Evolutionary conservation across 2,113 vertebrate genomes (phyloP), one percentile per base, ranked within the genome.

Genomic region (Mastomys natalensis): DNA sequence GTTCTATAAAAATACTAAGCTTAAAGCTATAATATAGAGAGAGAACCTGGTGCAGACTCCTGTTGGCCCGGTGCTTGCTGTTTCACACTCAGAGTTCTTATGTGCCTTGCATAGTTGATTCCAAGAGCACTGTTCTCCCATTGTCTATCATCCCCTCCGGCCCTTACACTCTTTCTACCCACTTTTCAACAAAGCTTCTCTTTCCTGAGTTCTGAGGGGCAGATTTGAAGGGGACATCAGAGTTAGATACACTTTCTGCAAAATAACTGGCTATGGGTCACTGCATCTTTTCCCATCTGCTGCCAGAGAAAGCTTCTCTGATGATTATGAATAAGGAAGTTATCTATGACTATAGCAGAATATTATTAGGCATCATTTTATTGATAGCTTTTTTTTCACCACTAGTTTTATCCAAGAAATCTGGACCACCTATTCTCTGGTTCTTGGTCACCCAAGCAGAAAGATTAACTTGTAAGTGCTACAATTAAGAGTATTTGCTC

Each of bases 281-380:
- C 53, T 8, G n/a, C 3, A 15, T n/a, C 2, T 58, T 0, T 7
- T 40, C 0, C 34, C 53, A 81, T n/a, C 21, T n/a, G 10, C 37
- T n/a, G 10, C 37, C 37, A n/a, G 37, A n/a, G 21, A 22, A 53
- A 81, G 53, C 37, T 73, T 73, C 34, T 81, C 51, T 81, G 51
- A 22, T 81, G 17, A n/a, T 34, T n/a, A 17, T 80, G 19, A 81
- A 22, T n/a, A n/a, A 81, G 10, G 34, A 37, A 55, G 37, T 8
- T 37, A 58, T 58, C 5, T 13, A 81, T 82, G 53, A 82, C 11
- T 82, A 26, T 2, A 82, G 22, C 37, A 40, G 53, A 40, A 82
- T 26, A 21, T 10, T 13, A 40, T 58, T 82, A 82, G 21, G 19
- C 3, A 7, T 24, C 21, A 40, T 82, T 82, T 82, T 58, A 58